Conservation (phyloP, 37 sponge, comb jelly and placozoan species). For the Cliona cf. orientalis region DNA sequence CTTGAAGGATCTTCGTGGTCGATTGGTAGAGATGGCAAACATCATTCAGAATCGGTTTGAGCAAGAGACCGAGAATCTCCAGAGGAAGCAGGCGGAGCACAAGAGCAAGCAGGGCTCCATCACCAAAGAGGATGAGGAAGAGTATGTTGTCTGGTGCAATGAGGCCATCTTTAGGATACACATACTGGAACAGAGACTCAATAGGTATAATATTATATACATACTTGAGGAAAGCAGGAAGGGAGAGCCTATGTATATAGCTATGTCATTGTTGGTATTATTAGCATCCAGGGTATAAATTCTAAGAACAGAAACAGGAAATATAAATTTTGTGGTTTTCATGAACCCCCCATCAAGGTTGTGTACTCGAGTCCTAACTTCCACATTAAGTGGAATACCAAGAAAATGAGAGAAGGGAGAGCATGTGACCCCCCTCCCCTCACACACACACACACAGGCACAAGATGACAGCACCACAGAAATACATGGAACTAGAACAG, state of each 20-base stretch:
- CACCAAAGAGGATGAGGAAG: conserved; percentile 86
- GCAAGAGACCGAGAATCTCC: conserved; percentile 86
- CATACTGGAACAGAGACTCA: conserved; percentile 91
- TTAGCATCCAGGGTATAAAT: too few species aligned
- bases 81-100: conserved; percentile 88
- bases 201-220: conserved; percentile 49
- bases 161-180: conserved; percentile 97
- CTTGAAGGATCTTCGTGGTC: conserved; percentile 73
- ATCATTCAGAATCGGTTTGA: conserved; percentile 89
- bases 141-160: conserved; percentile 87
- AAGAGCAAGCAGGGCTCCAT: conserved; percentile 88
- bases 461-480: conserved; percentile 86
- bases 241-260: too few species aligned
- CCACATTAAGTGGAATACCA: too few species aligned
- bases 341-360: too few species aligned
- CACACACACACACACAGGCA: too few species aligned
- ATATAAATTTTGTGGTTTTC: too few species aligned
- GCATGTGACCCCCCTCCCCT: too few species aligned
- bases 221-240: neutral
- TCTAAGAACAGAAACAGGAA: too few species aligned
- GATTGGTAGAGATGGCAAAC: conserved; percentile 91
- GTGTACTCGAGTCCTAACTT: too few species aligned
- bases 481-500: conserved; percentile 79
- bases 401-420: too few species aligned
- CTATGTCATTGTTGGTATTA: too few species aligned